A percentile compares a stretch with the other conserved stretches of the same genome.
Conservation (phyloP, 1,140 invertebrate species). For the roundworm (Caenorhabditis elegans) region DNA sequence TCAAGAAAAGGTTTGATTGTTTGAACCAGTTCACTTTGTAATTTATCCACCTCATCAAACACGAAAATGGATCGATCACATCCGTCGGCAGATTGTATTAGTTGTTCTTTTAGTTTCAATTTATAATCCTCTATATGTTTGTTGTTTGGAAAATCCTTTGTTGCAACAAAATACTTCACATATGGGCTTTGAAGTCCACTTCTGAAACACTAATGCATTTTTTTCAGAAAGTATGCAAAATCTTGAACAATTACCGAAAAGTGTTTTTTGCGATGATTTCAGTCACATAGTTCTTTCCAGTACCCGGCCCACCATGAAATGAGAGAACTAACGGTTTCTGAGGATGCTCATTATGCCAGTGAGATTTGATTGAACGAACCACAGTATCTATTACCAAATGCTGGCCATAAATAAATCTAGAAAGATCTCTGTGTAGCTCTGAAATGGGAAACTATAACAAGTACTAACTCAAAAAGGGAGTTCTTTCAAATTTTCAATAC, state of each 20-base stretch:
- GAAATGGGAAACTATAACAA: no score
- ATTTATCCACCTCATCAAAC: conserved; percentile 95
- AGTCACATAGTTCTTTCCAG: conserved; percentile 84
- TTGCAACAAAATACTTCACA: conserved; percentile 80
- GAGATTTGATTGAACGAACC: conserved; percentile 59
- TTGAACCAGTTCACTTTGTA: conserved; percentile 82
- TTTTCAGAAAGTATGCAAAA: not conserved
- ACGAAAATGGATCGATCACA: conserved; percentile 84
- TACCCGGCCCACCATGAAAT: conserved; percentile 67
- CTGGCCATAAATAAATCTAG: conserved; percentile 67
- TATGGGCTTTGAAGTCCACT: conserved; percentile 76
- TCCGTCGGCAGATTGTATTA: conserved; percentile 72
- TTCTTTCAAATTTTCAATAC: no score
- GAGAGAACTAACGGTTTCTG: conserved; percentile 68
- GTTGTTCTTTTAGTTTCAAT: conserved; percentile 69
- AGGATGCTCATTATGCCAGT: conserved; percentile 62
- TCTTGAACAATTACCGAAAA: conserved; percentile 67
- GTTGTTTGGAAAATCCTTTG: conserved; percentile 76
- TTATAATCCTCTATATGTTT: conserved; percentile 68
- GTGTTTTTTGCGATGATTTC: conserved; percentile 78
- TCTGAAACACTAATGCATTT: not conserved
- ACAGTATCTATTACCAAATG: conserved; percentile 66
- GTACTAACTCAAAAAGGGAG: no score
- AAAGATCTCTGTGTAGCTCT: conserved; percentile 57
- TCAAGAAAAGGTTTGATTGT: conserved; percentile 83